Evolutionary conservation across 2,888 invertebrate species (phyloP), one percentile per base, ranked within the genome.

Genomic region (Melinopterus prodromus): DNA sequence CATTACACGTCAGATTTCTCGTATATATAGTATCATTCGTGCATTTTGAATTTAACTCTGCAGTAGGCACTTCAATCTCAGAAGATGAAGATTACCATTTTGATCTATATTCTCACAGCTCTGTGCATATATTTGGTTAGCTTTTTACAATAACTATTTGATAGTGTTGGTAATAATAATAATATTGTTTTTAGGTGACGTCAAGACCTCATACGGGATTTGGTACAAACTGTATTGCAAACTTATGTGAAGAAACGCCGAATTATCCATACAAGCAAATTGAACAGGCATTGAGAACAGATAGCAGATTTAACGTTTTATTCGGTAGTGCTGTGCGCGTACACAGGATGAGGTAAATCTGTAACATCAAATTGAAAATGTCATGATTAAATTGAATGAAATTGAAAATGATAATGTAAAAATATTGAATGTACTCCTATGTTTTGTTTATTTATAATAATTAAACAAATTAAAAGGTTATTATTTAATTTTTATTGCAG

Each of bases 251-350:
- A 15, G 15, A 14, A 0, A 69, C 74, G 0, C 16, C 2, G 12
- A 35, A 78, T 74, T 78, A 78, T 74, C 78, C 78, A 9, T 78
- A 78, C 35, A 69, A 74, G 4, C 15, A 72, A 9, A 74, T 78
- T 69, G 70, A 74, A n/a, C 15, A 69, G 53, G 78, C 78, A 9
- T 53, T 53, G 12, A 53, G 53, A 12, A 53, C 7, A 53, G 53
- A 53, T 4, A 53, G 9, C 7, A 53, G 53, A 53, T 53, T 9
- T 12, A 7, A 53, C 53, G 12, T 12, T 12, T 12, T 9, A 9
- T 53, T 53, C 12, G 53, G 53, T 53, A 53, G 9, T 9, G 53
- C 5, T 9, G 53, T 53, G 26, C 26, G 26, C 26, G 26, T 26
- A 26, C 26, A 26, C 3, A 26, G 26, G 26, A 26, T 2, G 26